Evolutionary conservation across 2,888 invertebrate genomes (phyloP), one percentile per base, ranked within the genome.

Genomic region (Salpingus planirostris): DNA sequence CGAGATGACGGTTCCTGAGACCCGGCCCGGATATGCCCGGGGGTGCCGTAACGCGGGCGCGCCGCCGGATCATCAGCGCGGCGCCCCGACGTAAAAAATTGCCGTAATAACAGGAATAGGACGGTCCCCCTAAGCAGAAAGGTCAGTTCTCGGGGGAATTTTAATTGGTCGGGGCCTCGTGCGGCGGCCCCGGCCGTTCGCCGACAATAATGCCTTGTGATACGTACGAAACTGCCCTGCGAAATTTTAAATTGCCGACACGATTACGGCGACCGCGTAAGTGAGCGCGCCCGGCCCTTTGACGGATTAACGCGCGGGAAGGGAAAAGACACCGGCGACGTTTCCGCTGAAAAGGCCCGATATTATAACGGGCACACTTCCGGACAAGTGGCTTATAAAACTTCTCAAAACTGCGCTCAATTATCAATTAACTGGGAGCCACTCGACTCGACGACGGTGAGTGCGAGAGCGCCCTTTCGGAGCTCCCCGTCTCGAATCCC

Each of bases 1-100:
- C 26, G 29, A 24, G 32, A 31, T 27, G 24, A 34, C n/a, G n/a
- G n/a, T n/a, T n/a, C n/a, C n/a, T n/a, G n/a, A n/a, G n/a, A n/a
- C n/a, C n/a, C n/a, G n/a, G n/a, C n/a, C n/a, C n/a, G 21, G 29
- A 34, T 15, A 13, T 38, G 27, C 33, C 31, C 23, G 31, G 24
- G 35, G 10, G 36, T 41, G 40, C 37, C 32, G 34, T 40, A 42
- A 42, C 38, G 40, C 28, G 30, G 33, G 34, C 33, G 43, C 37
- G 33, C 47, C 32, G 31, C 35, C 25, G 31, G 23, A 32, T 29
- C 30, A 30, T 18, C 33, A 24, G 23, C 27, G 22, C 29, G 25
- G 26, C 32, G 26, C 23, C 30, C 22, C 21, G 23, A 29, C 29
- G 27, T 33, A 30, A 38, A 38, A 38, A 38, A 38, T 33, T 33